phyloP scores from a whole-genome alignment of 2,888 invertebrate species.

The Drosophila peninsularis region DNA sequence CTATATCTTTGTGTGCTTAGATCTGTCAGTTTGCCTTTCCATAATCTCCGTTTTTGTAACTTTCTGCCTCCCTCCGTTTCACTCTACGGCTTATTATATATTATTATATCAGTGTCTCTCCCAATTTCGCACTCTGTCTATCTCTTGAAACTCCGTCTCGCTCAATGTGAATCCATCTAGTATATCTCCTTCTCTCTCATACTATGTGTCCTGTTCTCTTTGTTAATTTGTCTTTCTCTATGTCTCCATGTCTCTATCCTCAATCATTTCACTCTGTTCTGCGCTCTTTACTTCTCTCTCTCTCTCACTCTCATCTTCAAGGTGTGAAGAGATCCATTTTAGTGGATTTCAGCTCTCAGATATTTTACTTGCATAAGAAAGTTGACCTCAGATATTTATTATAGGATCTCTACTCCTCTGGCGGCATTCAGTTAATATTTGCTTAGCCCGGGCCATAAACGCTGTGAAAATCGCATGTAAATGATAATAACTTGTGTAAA shows the following conservation, averaged over 20 bases:
- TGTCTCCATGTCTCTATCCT: background rate
- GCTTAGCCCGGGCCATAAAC: slow-evolving; percentile 52
- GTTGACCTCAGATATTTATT: background rate
- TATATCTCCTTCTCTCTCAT: too few species aligned
- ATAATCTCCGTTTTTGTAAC: too few species aligned
- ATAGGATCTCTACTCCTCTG: background rate
- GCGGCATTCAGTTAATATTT: slow-evolving; percentile 57
- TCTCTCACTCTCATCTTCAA: background rate
- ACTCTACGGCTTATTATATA: too few species aligned
- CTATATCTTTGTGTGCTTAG: too few species aligned
- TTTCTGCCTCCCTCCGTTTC: too few species aligned
- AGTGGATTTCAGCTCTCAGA: background rate
- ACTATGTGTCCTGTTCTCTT: too few species aligned
- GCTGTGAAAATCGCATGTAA: slow-evolving; percentile 65
- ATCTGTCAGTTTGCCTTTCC: background rate
- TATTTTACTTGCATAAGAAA: background rate
- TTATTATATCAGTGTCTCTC: too few species aligned
- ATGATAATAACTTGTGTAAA: slow-evolving; percentile 71
- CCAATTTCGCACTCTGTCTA: too few species aligned
- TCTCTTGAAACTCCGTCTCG: too few species aligned
- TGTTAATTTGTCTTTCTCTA: too few species aligned
- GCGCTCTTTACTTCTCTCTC: background rate
- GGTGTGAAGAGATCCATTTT: background rate
- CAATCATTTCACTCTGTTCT: background rate
- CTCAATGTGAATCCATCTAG: too few species aligned